Evolutionary conservation across 2,113 vertebrate species (phyloP), one percentile per base, ranked within the genome.

Genomic region (Vidua macroura): DNA sequence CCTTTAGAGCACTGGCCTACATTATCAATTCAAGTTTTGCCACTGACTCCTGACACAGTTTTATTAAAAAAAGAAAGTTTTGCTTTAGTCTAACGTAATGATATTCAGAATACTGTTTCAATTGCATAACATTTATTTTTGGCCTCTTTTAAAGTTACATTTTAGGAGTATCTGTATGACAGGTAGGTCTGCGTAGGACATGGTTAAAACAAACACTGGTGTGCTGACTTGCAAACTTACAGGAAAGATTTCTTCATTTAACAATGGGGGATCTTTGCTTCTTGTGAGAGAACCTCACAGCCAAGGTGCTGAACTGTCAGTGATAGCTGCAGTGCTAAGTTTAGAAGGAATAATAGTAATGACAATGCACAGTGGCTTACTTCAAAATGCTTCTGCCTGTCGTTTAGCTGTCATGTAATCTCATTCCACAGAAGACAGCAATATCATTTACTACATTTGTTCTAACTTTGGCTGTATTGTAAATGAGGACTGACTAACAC

Each of bases 111-210:
- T 56, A 48, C 20, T 21, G 20, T 63, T 93, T 69, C 64, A 60
- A n/a, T 17, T 86, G 37, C 5, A 0, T 30, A 49, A 35, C 0
- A 1, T 44, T 80, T 0, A 17, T 60, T 91, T 91, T 66, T 14
- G 4, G n/a, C 48, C 28, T 82, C 43, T 64, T 53, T 49, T 44
- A 9, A 83, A 76, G 48, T 55, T 64, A 43, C 28, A 7, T n/a
- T 82, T 74, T 72, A 76, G 28, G 25, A 79, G 28, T n/a, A 56
- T 46, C 35, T 59, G 12, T 35, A 21, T 9, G 27, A 33, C 30
- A 91, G n/a, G 30, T 44, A 64, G 10, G 4, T 67, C 37, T 64
- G 72, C 6, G 7, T 35, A 44, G n/a, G 23, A 53, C 43, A 33
- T 6, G 41, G 18, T 70, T 62, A 67, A 35, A 64, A 73, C 25